A percentile compares a stretch with the other conserved stretches of the same genome.
phyloP scores from a whole-genome alignment of 92 coral and sea anemone species.

The Isaurus tuberculatus region DNA sequence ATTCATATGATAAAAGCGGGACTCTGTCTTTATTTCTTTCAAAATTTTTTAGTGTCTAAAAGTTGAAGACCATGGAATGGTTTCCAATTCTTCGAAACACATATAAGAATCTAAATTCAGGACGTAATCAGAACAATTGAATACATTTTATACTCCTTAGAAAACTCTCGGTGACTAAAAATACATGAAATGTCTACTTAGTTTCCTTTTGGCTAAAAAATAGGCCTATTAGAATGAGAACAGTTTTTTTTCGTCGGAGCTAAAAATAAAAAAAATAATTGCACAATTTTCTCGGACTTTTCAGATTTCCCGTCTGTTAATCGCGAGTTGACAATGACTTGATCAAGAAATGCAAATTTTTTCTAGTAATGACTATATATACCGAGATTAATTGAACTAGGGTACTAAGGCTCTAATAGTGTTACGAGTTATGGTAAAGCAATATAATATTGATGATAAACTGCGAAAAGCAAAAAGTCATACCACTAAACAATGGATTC shows the following conservation, averaged over 20 bases:
- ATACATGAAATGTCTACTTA: background rate
- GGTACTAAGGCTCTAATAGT: conserved; percentile 5
- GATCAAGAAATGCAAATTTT: conserved; percentile 17
- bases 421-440: background rate
- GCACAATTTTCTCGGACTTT: background rate
- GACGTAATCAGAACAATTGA: background rate
- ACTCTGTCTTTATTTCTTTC: background rate
- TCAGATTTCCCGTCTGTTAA: background rate
- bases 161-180: background rate
- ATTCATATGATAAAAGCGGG: background rate
- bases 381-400: conserved; percentile 23
- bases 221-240: background rate
- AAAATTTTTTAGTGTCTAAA: background rate
- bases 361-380: background rate
- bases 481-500: background rate
- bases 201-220: background rate
- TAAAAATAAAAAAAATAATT: background rate
- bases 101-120: background rate
- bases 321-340: background rate
- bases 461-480: conserved; percentile 3
- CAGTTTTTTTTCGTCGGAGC: background rate
- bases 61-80: background rate
- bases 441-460: background rate
- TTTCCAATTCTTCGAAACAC: background rate
- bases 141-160: background rate